Percentiles rank a stretch among this genome's conserved stretches.
Evolutionary conservation across 2,113 vertebrate species (phyloP).

Genomic region (Talpa occidentalis): DNA sequence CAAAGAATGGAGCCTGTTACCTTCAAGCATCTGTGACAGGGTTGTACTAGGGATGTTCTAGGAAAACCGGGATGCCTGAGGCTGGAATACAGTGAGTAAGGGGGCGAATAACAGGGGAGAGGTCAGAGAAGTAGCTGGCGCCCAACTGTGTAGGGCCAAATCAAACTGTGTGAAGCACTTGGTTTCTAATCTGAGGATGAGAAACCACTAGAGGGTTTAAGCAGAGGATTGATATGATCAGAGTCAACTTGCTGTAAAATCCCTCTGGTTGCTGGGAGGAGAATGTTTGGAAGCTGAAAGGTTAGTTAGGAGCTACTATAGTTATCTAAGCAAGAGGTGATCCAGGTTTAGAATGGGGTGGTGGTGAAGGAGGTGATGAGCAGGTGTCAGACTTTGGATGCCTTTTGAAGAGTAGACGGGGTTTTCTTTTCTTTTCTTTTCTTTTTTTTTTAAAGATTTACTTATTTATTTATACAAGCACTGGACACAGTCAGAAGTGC

Average conservation of each 20-base stretch:
- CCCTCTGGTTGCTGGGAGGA: background rate
- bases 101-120: background rate
- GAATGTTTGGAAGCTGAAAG: background rate
- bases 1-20: no score
- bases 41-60: background rate
- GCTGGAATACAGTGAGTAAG: background rate
- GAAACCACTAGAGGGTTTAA: background rate
- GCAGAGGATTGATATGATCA: background rate
- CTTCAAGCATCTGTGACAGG: background rate
- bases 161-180: background rate
- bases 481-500: no score
- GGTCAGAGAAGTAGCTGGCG: background rate
- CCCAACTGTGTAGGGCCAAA: background rate
- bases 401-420: background rate
- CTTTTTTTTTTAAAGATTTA: no score
- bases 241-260: background rate
- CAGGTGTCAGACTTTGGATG: background rate
- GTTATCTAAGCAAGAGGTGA: background rate
- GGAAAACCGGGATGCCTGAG: background rate
- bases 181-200: background rate
- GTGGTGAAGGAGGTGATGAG: background rate
- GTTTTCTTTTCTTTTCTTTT: no score
- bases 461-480: no score
- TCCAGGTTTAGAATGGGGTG: background rate
- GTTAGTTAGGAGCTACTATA: background rate